Evolutionary conservation across 2,113 vertebrate genomes (phyloP), one percentile per base, ranked within the genome.

Genomic region (Setophaga coronata): DNA sequence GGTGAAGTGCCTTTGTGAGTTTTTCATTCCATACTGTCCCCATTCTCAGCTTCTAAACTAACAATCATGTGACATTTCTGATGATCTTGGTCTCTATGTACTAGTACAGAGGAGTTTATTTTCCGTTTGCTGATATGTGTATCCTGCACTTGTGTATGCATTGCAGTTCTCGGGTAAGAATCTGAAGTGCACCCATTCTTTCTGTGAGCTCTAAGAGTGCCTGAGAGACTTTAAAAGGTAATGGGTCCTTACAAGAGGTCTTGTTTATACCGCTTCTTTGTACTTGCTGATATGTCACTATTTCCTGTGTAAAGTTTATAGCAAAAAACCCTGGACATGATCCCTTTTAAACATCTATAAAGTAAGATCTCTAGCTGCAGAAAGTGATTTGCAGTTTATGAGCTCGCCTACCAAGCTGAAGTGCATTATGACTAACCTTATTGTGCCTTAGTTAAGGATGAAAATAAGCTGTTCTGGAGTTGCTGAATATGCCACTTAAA

Each of bases 221-320:
- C 40, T 69, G 36, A 64, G 70, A 84, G 85, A 42, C 64, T 84
- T 84, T 78, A 57, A 84, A 84, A 79, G 33, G 23, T 82, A 70
- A 65, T 78, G 33, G 29, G 38, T 64, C 48, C 23, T 89, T 87
- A 51, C 6, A 64, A 80, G 45, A 65, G 12, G 15, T 64, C 36
- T 89, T 93, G 36, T 83, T 93, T 87, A 56, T 87, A 87, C 26
- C 14, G 17, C 15, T 77, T 14, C 45, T 83, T 84, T 92, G 71
- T 93, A 73, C 18, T 40, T 60, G 43, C 56, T 74, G 47, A 21
- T 57, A 38, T 61, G 60, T 54, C 38, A 24, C 69, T 71, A 50
- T 87, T 91, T 93, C 69, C 64, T 94, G 11, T 91, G 54, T 86
- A 31, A 90, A 83, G 47, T 78, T 95, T 66, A 83, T 54, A 81